A percentile compares a stretch with the other conserved stretches of the same genome.
Conservation (phyloP, 2,113 vertebrate genomes). For the Polyodon spathula region DNA sequence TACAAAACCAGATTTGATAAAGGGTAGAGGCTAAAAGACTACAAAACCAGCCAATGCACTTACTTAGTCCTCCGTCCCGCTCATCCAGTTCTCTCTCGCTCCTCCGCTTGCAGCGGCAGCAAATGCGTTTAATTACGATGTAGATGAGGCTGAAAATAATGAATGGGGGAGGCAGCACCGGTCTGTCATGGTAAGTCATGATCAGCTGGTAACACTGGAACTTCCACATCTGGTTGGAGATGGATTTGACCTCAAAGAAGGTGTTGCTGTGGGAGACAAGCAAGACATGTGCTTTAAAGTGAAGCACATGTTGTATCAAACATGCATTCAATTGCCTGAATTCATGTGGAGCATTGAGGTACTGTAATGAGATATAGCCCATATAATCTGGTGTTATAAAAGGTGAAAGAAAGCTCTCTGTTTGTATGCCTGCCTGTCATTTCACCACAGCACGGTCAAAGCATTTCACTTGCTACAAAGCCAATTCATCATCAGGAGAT, state of each 20-base stretch:
- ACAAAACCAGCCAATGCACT: slow-evolving; percentile 23
- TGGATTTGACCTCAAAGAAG: slow-evolving; percentile 95
- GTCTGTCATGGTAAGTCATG: slow-evolving; percentile 94
- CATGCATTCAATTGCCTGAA: no score
- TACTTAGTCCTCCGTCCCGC: slow-evolving; percentile 85
- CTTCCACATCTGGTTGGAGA: slow-evolving; percentile 98
- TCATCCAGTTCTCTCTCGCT: slow-evolving; percentile 81
- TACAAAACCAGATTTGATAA: no score
- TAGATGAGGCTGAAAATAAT: slow-evolving; percentile 92
- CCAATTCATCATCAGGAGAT: no score
- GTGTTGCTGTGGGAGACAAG: slow-evolving; percentile 70
- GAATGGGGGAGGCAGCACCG: slow-evolving; percentile 89
- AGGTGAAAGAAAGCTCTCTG: no score
- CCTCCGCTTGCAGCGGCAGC: slow-evolving; percentile 61
- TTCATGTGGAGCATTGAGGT: neutral
- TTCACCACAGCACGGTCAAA: no score
- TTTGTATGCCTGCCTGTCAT: no score
- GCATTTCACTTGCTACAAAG: no score
- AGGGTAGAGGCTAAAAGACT: no score
- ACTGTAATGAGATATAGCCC: no score
- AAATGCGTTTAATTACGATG: slow-evolving; percentile 69
- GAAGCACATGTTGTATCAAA: neutral
- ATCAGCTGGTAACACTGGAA: slow-evolving; percentile 96
- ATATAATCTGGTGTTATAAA: no score
- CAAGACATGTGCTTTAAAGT: neutral